Percentiles rank a stretch among this genome's conserved stretches.
Conservation (phyloP, 2,113 vertebrate species). For the Bujurquina vittata region DNA sequence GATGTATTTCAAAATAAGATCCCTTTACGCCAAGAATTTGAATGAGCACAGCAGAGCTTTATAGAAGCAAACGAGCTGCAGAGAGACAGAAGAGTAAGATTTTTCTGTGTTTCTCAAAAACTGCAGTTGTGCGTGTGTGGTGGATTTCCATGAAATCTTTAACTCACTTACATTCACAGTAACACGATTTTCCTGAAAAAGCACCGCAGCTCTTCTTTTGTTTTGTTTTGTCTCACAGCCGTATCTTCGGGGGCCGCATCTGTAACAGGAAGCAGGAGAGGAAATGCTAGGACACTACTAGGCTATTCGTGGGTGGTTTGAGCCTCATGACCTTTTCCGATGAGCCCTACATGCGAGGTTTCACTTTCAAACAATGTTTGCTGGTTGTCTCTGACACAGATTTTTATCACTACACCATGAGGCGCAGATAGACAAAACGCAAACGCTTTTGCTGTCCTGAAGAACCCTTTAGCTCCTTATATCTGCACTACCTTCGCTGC, state of each 20-base stretch:
- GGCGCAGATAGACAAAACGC: background rate
- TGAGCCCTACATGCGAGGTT: slow-evolving; percentile 24
- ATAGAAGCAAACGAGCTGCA: background rate
- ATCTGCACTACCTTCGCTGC: background rate
- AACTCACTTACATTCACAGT: slow-evolving; percentile 9
- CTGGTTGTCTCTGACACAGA: slow-evolving; percentile 23
- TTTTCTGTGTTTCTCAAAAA: background rate
- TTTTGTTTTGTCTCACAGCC: slow-evolving; percentile 1
- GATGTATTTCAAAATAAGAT: slow-evolving; percentile 3
- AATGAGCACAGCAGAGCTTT: background rate
- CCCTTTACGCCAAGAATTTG: background rate
- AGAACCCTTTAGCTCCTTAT: background rate
- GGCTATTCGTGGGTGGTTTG: slow-evolving; percentile 34
- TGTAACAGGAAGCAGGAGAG: slow-evolving; percentile 53
- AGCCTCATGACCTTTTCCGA: slow-evolving; percentile 49
- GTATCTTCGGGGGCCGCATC: background rate
- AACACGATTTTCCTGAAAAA: background rate
- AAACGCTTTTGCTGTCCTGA: background rate
- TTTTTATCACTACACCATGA: slow-evolving; percentile 16
- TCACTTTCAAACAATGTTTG: slow-evolving; percentile 22
- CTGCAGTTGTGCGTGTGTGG: background rate
- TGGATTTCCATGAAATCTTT: slow-evolving; percentile 11
- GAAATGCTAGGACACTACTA: slow-evolving; percentile 40
- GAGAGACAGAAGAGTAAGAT: background rate
- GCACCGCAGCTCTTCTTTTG: background rate